Evolutionary conservation across 2,113 vertebrate genomes (phyloP), one percentile per base, ranked within the genome.

Genomic region (Propithecus coquereli): DNA sequence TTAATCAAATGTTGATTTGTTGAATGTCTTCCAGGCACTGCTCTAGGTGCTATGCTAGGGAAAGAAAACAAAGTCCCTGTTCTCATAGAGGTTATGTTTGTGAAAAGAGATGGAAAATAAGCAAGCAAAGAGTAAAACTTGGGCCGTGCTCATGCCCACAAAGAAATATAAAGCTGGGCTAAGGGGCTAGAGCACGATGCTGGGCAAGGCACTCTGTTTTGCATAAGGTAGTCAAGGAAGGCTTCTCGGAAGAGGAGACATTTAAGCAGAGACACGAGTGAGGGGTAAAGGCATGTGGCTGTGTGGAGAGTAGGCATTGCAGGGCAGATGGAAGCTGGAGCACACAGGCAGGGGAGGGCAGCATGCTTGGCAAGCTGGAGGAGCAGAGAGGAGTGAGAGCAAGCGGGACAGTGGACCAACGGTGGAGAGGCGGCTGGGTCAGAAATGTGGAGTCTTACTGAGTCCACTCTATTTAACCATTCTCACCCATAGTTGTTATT

Each of bases 341-440:
- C 6, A 7, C 17, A 4, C 5, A 68, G 47, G 83, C 16, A 30
- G 18, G 34, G 63, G 20, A 32, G 32, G 34, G n/a, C 18, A 34
- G 8, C 12, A 3, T 8, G 7, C 7, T 7, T 20, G 45, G 71
- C 65, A 52, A 27, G 25, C 3, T 68, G 17, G 76, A 86, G 54
- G 54, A 32, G 22, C n/a, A 43, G 79, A 61, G 50, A 79, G 23
- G 11, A 30, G 16, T 16, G 3, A 34, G 43, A 30, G 25, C 30
- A 16, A 40, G 30, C 43, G 6, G 77, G 8, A 0, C 1, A 6
- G 5, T 7, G 34, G 11, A 20, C 37, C 10, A 20, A 65, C 14
- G 34, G 45, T 22, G 61, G 47, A 76, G 12, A 14, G 5, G 5
- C 13, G 43, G 61, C 10, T 13, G 3, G 11, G 20, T 70, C 47